A percentile compares a stretch with the other conserved stretches of the same genome.
phyloP scores from a whole-genome alignment of 92 coral and sea anemone species.

The Siderastrea radians region DNA sequence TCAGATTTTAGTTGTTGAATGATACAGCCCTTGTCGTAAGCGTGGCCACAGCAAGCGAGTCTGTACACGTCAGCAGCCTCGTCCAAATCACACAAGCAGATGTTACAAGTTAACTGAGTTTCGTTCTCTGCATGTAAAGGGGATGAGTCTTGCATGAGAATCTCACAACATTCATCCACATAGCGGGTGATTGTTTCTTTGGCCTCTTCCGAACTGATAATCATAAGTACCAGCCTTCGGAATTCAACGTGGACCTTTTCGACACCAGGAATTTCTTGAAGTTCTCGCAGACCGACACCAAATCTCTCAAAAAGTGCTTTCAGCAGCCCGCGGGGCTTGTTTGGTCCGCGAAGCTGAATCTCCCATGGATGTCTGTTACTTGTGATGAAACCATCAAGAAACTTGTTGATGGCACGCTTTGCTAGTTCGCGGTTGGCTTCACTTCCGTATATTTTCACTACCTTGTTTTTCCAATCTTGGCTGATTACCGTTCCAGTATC shows the following conservation, averaged over 20 bases:
- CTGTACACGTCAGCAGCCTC: slow-evolving; percentile 60
- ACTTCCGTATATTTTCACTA: slow-evolving; percentile 56
- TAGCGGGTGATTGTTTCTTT: slow-evolving; percentile 26
- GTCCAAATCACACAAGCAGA: slow-evolving; percentile 79
- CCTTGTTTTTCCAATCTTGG: slow-evolving; percentile 55
- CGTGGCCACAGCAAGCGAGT: slow-evolving; percentile 92
- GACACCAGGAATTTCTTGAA: slow-evolving; percentile 58
- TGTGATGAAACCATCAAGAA: slow-evolving; percentile 35
- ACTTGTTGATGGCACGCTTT: slow-evolving; percentile 42
- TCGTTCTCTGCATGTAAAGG: slow-evolving; percentile 12
- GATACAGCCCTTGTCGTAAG: slow-evolving; percentile 78
- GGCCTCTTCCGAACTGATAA: slow-evolving; percentile 68
- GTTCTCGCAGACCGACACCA: slow-evolving; percentile 60
- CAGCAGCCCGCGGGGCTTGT: slow-evolving; percentile 73
- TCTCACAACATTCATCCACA: slow-evolving; percentile 47
- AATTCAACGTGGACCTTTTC: slow-evolving; percentile 48
- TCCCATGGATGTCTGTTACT: slow-evolving; percentile 45
- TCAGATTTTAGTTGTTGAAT: slow-evolving; percentile 68
- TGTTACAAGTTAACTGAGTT: slow-evolving; percentile 65
- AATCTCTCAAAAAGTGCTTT: slow-evolving; percentile 50
- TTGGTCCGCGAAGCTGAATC: slow-evolving; percentile 62
- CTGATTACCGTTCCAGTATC: slow-evolving; percentile 52
- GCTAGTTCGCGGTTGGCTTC: slow-evolving; percentile 55
- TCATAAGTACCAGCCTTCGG: slow-evolving; percentile 44
- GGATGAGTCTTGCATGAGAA: slow-evolving; percentile 39